A percentile compares a stretch with the other conserved stretches of the same genome.
Evolutionary conservation across 1,140 invertebrate species (phyloP).

Genomic region (Copidosoma floridanum): DNA sequence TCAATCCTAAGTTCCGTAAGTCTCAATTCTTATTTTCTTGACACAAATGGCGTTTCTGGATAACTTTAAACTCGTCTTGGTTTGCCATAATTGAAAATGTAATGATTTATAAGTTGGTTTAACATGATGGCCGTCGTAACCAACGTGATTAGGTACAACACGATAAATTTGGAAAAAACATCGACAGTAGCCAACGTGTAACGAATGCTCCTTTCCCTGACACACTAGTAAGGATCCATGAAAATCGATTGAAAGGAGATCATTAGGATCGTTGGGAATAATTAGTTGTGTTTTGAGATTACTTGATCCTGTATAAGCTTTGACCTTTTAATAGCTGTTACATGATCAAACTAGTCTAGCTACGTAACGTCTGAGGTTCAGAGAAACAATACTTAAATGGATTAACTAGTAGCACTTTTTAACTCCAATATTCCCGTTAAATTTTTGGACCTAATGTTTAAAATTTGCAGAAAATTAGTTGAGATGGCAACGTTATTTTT

Average conservation of each 20-base stretch:
- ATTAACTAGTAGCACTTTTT: slow-evolving; percentile 5
- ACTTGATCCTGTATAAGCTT: slow-evolving; percentile 8
- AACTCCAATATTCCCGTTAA: slow-evolving; percentile 20
- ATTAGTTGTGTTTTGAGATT: slow-evolving; percentile 1
- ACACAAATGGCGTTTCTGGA: neutral
- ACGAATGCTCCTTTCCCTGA: slow-evolving; percentile 45
- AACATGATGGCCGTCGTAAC: slow-evolving; percentile 24
- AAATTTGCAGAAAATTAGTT: too few relatives aligned
- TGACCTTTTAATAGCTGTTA: slow-evolving; percentile 18
- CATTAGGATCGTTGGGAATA: neutral
- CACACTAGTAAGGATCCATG: slow-evolving; percentile 39
- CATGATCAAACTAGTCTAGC: neutral
- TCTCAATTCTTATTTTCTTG: slow-evolving; percentile 5
- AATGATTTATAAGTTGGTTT: slow-evolving; percentile 14
- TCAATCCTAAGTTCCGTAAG: slow-evolving; percentile 9
- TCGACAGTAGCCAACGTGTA: slow-evolving; percentile 47
- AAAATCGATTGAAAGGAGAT: slow-evolving; percentile 24
- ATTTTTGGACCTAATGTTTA: slow-evolving; percentile 21
- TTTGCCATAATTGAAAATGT: slow-evolving; percentile 19
- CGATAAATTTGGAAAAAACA: slow-evolving; percentile 49
- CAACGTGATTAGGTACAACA: slow-evolving; percentile 41
- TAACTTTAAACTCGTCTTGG: neutral
- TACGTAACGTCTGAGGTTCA: neutral
- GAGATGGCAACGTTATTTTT: too few relatives aligned
- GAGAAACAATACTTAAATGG: slow-evolving; percentile 10